Percentiles rank a stretch among this genome's conserved stretches.
Conservation (phyloP, 30 jellyfish, hydroid and myxozoan genomes). For the Morbakka virulenta region DNA sequence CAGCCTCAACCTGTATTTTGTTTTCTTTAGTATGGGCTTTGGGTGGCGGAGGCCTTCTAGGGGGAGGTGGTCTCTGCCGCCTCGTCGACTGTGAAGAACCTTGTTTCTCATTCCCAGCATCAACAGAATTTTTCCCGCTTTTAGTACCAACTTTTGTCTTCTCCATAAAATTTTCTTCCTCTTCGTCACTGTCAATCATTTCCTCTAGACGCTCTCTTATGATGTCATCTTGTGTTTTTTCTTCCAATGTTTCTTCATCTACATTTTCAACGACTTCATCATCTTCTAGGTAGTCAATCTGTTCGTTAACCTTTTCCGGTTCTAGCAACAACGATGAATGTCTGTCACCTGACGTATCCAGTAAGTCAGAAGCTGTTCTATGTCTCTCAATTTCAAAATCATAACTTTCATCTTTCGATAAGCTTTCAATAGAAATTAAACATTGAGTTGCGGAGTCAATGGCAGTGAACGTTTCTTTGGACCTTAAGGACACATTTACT, state of each 20-base stretch:
- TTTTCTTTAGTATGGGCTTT: neutral
- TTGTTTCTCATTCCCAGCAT: neutral
- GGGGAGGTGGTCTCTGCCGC: conserved; percentile 73
- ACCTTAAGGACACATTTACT: conserved; percentile 49
- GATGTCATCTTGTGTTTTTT: conserved; percentile 52
- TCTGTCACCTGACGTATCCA: conserved; percentile 37
- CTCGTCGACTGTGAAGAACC: conserved; percentile 8
- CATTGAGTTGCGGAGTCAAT: conserved; percentile 59
- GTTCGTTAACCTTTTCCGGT: conserved; percentile 90
- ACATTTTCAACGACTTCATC: conserved; percentile 42
- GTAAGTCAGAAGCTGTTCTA: conserved; percentile 64
- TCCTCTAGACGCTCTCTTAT: conserved; percentile 39
- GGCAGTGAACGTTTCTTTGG: conserved; percentile 51
- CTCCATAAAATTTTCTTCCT: conserved; percentile 12
- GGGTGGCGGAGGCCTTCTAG: conserved; percentile 42
- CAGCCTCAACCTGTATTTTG: neutral
- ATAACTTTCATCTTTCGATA: neutral
- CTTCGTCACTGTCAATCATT: conserved; percentile 78
- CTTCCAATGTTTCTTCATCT: conserved; percentile 41
- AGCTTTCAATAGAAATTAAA: conserved; percentile 27
- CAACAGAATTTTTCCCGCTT: neutral
- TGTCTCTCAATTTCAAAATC: conserved; percentile 38
- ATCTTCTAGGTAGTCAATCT: conserved; percentile 77
- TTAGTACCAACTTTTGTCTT: too few relatives aligned
- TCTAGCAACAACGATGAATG: conserved; percentile 66